Evolutionary conservation across 2,797 vertebrate species (phyloP), one percentile per base, ranked within the genome.

Genomic region (Loriculus beryllinus): DNA sequence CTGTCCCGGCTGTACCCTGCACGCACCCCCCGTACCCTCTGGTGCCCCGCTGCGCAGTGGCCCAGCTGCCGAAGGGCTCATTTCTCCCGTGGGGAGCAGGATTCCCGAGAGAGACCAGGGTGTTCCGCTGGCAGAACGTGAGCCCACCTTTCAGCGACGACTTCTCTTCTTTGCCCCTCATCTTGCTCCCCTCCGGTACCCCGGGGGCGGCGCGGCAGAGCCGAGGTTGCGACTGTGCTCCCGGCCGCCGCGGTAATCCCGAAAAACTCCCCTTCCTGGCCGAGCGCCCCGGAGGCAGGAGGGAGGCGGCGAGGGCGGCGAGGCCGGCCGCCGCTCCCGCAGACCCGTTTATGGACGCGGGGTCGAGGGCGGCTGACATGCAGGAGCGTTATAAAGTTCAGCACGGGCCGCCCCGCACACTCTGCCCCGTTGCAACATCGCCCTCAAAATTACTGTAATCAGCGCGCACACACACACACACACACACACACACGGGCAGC

Each of bases 71-170:
- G n/a, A 20, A 4, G 17, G 7, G 21, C 6, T 12, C 37, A 10
- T 35, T 56, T 39, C 28, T 6, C 51, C 56, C 16, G 8, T 1
- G 33, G 31, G 28, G 29, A 80, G 16, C 21, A n/a, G 10, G 14
- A 45, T 19, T 69, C 26, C 51, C 51, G 20, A 40, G 17, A 18
- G 33, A 7, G 43, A 48, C n/a, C 64, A 51, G 19, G 20, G 25
- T 5, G 35, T 40, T 37, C 25, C 31, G 14, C 35, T n/a, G 21
- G 49, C 39, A 10, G 39, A n/a, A 15, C 33, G 22, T 16, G 45
- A 82, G 86, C 98, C n/a, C 96, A 98, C 98, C 98, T 98, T 97
- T 98, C 64, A 98, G 95, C 9, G 98, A 97, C 59, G 97, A 97
- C 87, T 97, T 98, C 78, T 98, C 91, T 71, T 97, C 90, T 60